Base-by-base conservation (phyloP, 2,797 vertebrate genomes). In the Notoglanidium macrostoma region DNA sequence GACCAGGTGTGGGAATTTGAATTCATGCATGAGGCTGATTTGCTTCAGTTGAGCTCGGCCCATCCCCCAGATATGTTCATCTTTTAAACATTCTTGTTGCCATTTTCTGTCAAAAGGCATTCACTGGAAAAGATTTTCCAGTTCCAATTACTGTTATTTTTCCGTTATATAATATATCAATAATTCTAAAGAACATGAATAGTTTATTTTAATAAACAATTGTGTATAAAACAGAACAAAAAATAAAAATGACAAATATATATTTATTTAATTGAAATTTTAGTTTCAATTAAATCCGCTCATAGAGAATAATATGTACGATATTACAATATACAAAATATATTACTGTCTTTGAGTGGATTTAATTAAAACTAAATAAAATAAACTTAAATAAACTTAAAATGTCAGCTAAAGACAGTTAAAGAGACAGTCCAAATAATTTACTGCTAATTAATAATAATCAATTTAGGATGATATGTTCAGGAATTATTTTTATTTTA, bases 1-100 rank as follows among this genome's bases (percentile, higher is more conserved):
- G 73, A 49, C 84, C 92, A 90, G 79, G 86, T 91, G 90, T 90
- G 86, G 81, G 67, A 76, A 93, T 94, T 94, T 94, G 90, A 92
- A 91, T 87, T 65, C 35, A 68, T 89, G 73, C 87, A 65, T 87
- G 78, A 74, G 83, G 77, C 91, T 91, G 85, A 93, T 93, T 93
- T 93, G 91, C 88, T 92, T 93, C 83, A 87, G 57, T 68, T 83
- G 85, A 55, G 61, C 21, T 55, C n/a, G 65, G 70, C 87, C 81
- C 86, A 59, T 87, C 90, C 90, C 86, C 87, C 83, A 73, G 17
- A 77, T 74, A 70, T 51, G 17, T 51, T 15, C 7, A 57, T 46
- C 77, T 54, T 72, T n/a, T 72, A 11, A 82, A 46, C 44, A 44
- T 61, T 49, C 61, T 84, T 76, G 23, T 44, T 59, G 46, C 67